A percentile compares a stretch with the other conserved stretches of the same genome.
Evolutionary conservation across 2,113 vertebrate species (phyloP).

Genomic region (Perognathus longimembris): DNA sequence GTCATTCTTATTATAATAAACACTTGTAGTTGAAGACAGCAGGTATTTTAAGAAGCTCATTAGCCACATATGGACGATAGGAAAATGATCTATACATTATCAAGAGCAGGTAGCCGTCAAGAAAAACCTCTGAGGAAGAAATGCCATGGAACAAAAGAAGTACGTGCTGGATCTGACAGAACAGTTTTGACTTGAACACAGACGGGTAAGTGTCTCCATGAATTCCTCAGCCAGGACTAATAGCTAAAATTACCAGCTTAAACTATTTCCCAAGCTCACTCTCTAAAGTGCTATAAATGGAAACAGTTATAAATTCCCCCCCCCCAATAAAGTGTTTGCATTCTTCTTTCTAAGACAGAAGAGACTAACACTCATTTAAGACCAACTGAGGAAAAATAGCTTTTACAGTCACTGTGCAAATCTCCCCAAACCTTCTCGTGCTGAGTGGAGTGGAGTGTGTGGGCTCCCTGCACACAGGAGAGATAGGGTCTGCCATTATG

Average conservation of each 20-base stretch:
- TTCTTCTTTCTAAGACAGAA: slow-evolving; percentile 72
- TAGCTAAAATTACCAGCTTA: slow-evolving; percentile 73
- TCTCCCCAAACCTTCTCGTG: slow-evolving; percentile 39
- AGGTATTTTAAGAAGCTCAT: slow-evolving; percentile 42
- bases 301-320: slow-evolving; percentile 71
- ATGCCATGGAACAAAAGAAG: slow-evolving; percentile 52
- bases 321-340: slow-evolving; percentile 66
- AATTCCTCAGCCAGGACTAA: slow-evolving; percentile 66
- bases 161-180: slow-evolving; percentile 11
- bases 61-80: background rate
- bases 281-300: slow-evolving; percentile 75
- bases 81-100: slow-evolving; percentile 29
- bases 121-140: slow-evolving; percentile 35
- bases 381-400: slow-evolving; percentile 64
- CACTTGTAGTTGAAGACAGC: background rate
- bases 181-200: slow-evolving; percentile 51
- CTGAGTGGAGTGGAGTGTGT: background rate
- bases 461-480: background rate
- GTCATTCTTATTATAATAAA: background rate
- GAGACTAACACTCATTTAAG: slow-evolving; percentile 70
- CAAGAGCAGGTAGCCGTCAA: slow-evolving; percentile 39
- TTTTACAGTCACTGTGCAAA: slow-evolving; percentile 55
- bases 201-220: slow-evolving; percentile 54
- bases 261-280: slow-evolving; percentile 72
- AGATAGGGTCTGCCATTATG: slow-evolving; percentile 21